These are phyloP conservation scores for Meiosimyza platycephala DNA, from an alignment of 2,888 invertebrate genomes.

Conservation along the genomic window DNA sequence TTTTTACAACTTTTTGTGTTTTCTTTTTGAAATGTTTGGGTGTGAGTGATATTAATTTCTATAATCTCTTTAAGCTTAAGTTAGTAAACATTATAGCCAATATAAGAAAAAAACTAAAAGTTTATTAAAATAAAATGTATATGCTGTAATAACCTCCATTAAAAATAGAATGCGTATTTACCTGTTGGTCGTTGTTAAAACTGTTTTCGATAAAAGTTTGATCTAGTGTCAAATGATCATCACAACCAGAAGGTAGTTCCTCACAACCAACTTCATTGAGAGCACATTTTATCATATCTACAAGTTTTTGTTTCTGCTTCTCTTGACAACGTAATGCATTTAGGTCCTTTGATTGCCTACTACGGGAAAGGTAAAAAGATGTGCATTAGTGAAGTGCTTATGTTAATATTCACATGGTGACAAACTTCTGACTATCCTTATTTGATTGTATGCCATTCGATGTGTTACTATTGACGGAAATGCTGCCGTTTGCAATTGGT, in stretches of 20 bases:
- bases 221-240: conserved; percentile 72
- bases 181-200: conserved; percentile 74
- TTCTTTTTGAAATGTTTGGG: no score
- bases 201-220: conserved; percentile 73
- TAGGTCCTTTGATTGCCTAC: conserved; percentile 74
- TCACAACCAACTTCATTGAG: conserved; percentile 88
- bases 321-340: conserved; percentile 85
- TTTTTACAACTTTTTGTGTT: no score
- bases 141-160: no score
- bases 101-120: no score
- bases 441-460: conserved; percentile 68
- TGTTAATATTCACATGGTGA: neutral
- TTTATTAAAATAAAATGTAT: no score
- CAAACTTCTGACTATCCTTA: conserved; percentile 66
- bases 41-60: no score
- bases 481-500: conserved; percentile 69
- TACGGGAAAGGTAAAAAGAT: conserved; percentile 31
- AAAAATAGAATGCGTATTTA: conserved; percentile 55
- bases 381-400: neutral
- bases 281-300: conserved; percentile 86
- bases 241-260: conserved; percentile 86
- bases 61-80: no score
- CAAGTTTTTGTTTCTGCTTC: conserved; percentile 83
- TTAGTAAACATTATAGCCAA: no score
- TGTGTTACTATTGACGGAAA: conserved; percentile 58